These are phyloP conservation scores for Sorex fumeus DNA, from an alignment of 2,113 vertebrate species.

Conservation along the genomic window DNA sequence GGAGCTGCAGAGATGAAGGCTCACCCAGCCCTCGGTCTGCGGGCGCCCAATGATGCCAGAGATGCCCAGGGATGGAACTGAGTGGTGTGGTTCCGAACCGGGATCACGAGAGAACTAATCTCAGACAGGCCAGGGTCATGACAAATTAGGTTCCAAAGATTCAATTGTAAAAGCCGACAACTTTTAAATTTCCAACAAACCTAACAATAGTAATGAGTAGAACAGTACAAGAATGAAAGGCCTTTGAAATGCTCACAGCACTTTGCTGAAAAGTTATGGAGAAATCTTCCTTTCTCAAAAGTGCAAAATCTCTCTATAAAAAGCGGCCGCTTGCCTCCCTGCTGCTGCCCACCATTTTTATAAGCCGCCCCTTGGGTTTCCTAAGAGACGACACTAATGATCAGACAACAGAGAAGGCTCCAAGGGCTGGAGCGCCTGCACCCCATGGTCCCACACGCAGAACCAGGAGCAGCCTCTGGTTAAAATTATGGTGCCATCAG, in stretches of 20 bases:
- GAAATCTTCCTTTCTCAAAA: background rate
- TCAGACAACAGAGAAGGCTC: too few relatives aligned
- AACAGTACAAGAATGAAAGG: background rate
- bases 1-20: too few relatives aligned
- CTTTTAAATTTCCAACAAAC: background rate
- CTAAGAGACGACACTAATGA: too few relatives aligned
- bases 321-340: too few relatives aligned
- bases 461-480: too few relatives aligned
- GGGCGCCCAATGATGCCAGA: too few relatives aligned
- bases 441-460: too few relatives aligned
- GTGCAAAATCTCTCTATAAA: background rate
- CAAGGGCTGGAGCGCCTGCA: too few relatives aligned
- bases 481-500: too few relatives aligned
- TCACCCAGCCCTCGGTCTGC: too few relatives aligned
- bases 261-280: background rate
- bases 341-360: too few relatives aligned
- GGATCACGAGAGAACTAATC: background rate
- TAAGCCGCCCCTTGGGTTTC: too few relatives aligned
- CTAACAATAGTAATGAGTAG: background rate
- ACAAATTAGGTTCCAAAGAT: background rate
- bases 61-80: background rate
- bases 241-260: background rate
- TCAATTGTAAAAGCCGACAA: background rate
- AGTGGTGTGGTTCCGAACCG: background rate
- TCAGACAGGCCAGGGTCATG: background rate